A percentile compares a stretch with the other conserved stretches of the same genome.
These are phyloP conservation scores for Schlechtendalia chinensis DNA, from an alignment of 1,140 invertebrate genomes.

Conservation along the genomic window DNA sequence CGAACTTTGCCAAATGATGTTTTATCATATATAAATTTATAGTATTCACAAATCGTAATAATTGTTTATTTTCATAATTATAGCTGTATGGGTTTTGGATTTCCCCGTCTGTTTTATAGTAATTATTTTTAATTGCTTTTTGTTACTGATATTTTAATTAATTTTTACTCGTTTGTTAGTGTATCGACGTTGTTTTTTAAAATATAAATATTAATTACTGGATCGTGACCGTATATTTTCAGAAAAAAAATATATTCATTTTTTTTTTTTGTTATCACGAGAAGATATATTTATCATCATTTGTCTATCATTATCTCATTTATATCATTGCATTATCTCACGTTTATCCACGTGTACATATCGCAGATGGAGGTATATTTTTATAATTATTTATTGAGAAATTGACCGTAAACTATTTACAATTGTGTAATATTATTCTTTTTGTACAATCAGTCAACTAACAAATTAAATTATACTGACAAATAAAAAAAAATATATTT, in stretches of 20 bases:
- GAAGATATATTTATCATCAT: no score
- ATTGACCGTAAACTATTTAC: no score
- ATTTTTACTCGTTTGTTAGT: background rate
- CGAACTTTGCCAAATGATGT: background rate
- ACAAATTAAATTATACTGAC: no score
- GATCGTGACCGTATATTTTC: conserved; percentile 34
- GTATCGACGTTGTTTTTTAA: background rate
- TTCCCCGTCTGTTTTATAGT: background rate
- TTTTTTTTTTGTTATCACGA: background rate
- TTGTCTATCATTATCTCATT: no score
- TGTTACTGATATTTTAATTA: conserved; percentile 19
- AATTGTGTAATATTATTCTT: no score
- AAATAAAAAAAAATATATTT: no score
- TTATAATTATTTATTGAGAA: no score
- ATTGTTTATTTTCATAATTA: background rate
- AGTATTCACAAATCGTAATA: background rate
- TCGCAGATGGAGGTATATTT: no score
- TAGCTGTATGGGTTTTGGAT: background rate
- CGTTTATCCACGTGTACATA: no score
- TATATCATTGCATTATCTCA: no score
- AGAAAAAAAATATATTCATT: conserved; percentile 1
- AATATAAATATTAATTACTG: conserved; percentile 35
- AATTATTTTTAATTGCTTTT: conserved; percentile 33
- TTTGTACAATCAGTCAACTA: no score
- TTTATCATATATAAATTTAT: background rate